These are phyloP conservation scores for Ailurus styani DNA, from an alignment of 2,113 vertebrate species.

Conservation along the genomic window DNA sequence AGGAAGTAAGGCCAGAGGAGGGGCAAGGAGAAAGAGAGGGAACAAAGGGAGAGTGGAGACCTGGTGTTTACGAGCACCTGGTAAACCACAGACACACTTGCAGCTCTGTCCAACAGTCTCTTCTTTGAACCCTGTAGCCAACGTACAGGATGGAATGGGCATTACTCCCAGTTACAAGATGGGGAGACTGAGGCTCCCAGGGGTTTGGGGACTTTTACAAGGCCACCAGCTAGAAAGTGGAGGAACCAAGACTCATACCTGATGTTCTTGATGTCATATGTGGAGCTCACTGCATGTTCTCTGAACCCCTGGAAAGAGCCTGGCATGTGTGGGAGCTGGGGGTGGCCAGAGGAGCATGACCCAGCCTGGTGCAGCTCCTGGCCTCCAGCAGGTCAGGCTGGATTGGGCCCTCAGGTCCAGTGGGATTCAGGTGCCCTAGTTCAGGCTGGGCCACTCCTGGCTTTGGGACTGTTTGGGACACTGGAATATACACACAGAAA, in stretches of 20 bases:
- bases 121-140: neutral
- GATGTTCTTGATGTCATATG: neutral
- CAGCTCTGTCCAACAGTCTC: neutral
- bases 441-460: neutral
- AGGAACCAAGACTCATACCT: neutral
- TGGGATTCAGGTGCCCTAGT: neutral
- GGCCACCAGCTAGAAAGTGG: neutral
- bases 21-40: neutral
- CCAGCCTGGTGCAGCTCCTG: neutral
- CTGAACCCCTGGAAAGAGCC: neutral
- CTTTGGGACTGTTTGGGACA: neutral
- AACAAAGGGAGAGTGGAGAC: neutral
- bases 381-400: neutral
- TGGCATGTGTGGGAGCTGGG: neutral
- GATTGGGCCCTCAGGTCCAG: too few species aligned
- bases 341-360: neutral
- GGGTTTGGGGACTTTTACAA: neutral
- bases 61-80: neutral
- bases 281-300: too few species aligned
- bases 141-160: neutral
- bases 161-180: neutral
- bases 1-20: neutral
- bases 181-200: neutral
- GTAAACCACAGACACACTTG: neutral
- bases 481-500: neutral